Base-by-base conservation (phyloP, 2,797 vertebrate species). In the Tenualosa thibaudeaui region DNA sequence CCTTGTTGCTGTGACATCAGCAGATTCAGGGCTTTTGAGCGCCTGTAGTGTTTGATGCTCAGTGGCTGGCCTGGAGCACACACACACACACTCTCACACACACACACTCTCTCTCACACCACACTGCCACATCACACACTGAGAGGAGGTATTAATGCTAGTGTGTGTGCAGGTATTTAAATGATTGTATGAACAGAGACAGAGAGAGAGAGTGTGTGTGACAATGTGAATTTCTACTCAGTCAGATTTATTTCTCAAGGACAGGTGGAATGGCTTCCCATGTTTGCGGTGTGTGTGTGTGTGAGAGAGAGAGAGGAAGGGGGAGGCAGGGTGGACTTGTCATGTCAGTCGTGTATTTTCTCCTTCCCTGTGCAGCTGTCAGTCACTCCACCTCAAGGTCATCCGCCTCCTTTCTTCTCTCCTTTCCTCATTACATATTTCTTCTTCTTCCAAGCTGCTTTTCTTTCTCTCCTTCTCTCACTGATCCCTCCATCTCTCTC, bases 201-300 rank as follows among this genome's bases (percentile, higher is more conserved):
- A 10, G 9, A 53, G 9, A 15, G 9, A 15, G 0, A 53, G 51
- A 15, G 53, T 56, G 53, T 68, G 24, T 68, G 62, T 68, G 62
- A 31, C 24, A 31, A 24, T 68, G n/a, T 68, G 60, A 81, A 37
- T 86, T 83, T 83, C 60, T 49, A 68, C 68, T 43, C 60, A 24
- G 37, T n/a, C n/a, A 83, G 78, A 87, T 82, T 87, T 83, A 86
- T 87, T 53, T 50, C 40, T 60, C 81, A 85, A 83, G 85, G 58
- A 49, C 81, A 83, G 54, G 81, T 5, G 56, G 65, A 26, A 37
- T 71, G 65, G 65, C 10, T 71, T 71, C 26, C 8, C 65, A 71
- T 71, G 26, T 40, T 40, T 17, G 3, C 43, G 78, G 75, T 84
- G 82, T 71, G 65, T 31, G 24, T 71, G 65, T 83, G 82, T 40